Evolutionary conservation across 2,797 vertebrate species (phyloP).

Genomic region (Pyrocephalus nanus): DNA sequence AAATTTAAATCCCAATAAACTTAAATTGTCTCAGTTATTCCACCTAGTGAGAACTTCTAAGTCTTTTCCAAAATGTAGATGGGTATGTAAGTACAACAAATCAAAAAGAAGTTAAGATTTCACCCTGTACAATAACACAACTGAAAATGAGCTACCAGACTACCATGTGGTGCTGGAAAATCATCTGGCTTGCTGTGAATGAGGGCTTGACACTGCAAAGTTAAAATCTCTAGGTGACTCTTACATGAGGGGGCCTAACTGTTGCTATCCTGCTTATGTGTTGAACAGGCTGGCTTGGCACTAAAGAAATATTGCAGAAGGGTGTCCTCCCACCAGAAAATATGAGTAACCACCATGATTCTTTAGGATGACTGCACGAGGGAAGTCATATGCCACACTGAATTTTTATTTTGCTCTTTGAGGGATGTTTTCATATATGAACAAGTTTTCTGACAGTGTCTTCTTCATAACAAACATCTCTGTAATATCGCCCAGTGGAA

Average conservation of each 20-base stretch:
- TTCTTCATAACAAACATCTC: background rate
- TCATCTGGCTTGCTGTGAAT: constrained; percentile 40
- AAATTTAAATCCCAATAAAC: background rate
- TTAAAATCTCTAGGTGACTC: background rate
- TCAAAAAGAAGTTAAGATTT: background rate
- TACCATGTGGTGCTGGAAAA: constrained; percentile 22
- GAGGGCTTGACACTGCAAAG: constrained; percentile 27
- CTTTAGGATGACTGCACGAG: background rate
- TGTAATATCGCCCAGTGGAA: background rate
- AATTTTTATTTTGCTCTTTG: background rate
- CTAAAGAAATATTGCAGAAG: background rate
- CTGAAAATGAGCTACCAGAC: constrained; percentile 49
- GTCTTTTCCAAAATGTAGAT: background rate
- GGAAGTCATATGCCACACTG: constrained; percentile 27
- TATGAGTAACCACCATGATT: constrained; percentile 15
- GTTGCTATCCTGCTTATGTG: background rate
- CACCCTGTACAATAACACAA: background rate
- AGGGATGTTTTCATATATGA: background rate
- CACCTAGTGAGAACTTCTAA: background rate
- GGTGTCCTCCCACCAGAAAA: constrained; percentile 42
- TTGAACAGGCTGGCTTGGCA: background rate
- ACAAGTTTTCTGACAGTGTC: background rate
- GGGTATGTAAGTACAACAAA: background rate
- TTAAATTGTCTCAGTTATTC: background rate
- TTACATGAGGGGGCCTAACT: background rate